These are phyloP conservation scores for Sialis fuliginosa DNA, from an alignment of 2,888 invertebrate species.

Conservation along the genomic window DNA sequence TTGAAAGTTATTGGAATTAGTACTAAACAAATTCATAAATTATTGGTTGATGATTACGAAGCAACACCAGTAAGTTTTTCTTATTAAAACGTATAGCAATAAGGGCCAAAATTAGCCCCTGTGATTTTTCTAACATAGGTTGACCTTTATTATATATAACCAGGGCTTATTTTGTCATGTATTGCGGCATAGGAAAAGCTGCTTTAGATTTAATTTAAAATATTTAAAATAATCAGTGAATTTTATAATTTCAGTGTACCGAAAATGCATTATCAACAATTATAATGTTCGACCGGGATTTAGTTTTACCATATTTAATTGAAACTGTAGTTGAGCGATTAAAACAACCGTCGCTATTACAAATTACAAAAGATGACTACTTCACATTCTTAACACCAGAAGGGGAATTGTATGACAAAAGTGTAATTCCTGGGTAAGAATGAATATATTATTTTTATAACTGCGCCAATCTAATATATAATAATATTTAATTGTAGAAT, in stretches of 20 bases:
- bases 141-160: too few species aligned
- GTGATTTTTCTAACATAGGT: too few species aligned
- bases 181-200: too few species aligned
- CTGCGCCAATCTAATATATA: neutral
- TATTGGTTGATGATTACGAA: constrained; percentile 37
- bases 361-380: constrained; percentile 63
- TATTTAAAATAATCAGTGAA: neutral
- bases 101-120: too few species aligned
- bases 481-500: constrained; percentile 17
- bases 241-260: constrained; percentile 25
- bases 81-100: neutral
- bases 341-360: constrained; percentile 42
- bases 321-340: constrained; percentile 39
- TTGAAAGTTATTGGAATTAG: constrained; percentile 39
- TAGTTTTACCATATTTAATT: constrained; percentile 46
- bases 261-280: constrained; percentile 60
- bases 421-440: constrained; percentile 43
- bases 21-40: constrained; percentile 35
- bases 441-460: neutral
- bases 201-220: too few species aligned
- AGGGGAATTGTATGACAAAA: constrained; percentile 82
- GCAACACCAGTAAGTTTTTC: constrained; percentile 16
- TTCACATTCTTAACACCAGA: constrained; percentile 70
- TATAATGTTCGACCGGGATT: constrained; percentile 41
- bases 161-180: too few species aligned